phyloP scores from a whole-genome alignment of 2,113 vertebrate genomes.

The Oncorhynchus tshawytscha region DNA sequence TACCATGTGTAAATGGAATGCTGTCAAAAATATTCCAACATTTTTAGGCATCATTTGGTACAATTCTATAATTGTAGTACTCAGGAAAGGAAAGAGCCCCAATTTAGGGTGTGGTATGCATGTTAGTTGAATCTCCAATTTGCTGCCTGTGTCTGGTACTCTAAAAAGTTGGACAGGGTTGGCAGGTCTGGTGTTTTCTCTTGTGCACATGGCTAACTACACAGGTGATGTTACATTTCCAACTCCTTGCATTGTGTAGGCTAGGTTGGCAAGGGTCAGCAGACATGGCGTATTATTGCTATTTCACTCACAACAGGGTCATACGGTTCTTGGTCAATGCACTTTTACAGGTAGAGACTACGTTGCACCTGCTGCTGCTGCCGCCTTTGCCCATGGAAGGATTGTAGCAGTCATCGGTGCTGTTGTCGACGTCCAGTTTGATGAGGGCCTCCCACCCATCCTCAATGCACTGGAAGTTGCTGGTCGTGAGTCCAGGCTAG shows the following conservation, averaged over 20 bases:
- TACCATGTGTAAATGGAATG: too few species aligned
- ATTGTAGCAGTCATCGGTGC: constrained; percentile 97
- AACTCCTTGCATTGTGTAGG: neutral
- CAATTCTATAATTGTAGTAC: too few species aligned
- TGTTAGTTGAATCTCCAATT: too few species aligned
- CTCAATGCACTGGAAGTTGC: constrained; percentile 93
- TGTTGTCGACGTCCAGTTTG: constrained; percentile 97
- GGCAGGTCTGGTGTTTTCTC: too few species aligned
- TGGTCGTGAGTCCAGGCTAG: constrained; percentile 86
- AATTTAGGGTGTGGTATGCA: too few species aligned
- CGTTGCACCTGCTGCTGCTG: constrained; percentile 81
- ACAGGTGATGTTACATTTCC: too few species aligned
- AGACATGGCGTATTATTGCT: neutral
- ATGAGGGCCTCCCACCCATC: constrained; percentile 92
- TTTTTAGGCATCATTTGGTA: too few species aligned
- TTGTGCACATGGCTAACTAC: too few species aligned
- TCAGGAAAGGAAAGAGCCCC: too few species aligned
- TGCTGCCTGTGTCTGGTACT: too few species aligned
- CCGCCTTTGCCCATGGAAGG: constrained; percentile 74
- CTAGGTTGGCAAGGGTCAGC: neutral
- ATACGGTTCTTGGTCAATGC: neutral
- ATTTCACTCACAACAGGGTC: neutral
- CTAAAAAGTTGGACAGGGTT: too few species aligned
- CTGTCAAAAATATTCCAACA: too few species aligned
- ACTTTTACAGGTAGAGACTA: constrained; percentile 82